Evolutionary conservation across 2,113 vertebrate species (phyloP).

Genomic region (Notechis scutatus): DNA sequence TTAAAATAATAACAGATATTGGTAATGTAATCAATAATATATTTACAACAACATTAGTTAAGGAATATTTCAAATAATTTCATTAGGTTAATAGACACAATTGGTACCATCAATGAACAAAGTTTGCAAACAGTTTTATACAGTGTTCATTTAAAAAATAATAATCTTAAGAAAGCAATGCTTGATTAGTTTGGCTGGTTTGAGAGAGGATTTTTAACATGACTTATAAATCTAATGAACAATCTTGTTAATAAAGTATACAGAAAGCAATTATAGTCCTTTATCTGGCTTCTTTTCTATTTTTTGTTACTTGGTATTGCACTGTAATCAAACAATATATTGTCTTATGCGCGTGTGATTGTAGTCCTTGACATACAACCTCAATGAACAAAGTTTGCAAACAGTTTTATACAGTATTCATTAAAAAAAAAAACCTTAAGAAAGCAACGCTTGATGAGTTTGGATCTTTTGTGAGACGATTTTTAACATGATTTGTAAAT

Average conservation of each 20-base stretch:
- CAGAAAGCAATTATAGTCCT: neutral
- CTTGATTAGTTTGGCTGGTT: neutral
- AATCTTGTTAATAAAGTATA: neutral
- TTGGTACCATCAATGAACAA: slow-evolving; percentile 4
- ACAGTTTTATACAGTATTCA: neutral
- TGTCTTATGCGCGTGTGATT: neutral
- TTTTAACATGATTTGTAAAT: neutral
- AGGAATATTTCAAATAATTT: slow-evolving; percentile 20
- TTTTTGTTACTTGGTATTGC: neutral
- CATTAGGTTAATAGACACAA: slow-evolving; percentile 17
- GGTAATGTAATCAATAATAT: neutral
- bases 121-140: neutral
- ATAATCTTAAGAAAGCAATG: slow-evolving; percentile 5
- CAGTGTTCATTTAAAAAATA: accelerated
- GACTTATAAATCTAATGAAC: neutral
- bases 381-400: slow-evolving; percentile 12
- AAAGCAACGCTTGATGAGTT: neutral
- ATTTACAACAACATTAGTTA: slow-evolving; percentile 35
- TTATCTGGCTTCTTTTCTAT: neutral
- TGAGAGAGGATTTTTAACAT: neutral
- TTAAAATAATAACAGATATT: slow-evolving; percentile 20
- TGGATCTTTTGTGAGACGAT: neutral
- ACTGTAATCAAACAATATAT: neutral
- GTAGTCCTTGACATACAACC: neutral
- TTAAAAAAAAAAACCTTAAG: accelerated